A percentile compares a stretch with the other conserved stretches of the same genome.
phyloP scores from a whole-genome alignment of 2,797 vertebrate genomes.

The Australoheros facetus region DNA sequence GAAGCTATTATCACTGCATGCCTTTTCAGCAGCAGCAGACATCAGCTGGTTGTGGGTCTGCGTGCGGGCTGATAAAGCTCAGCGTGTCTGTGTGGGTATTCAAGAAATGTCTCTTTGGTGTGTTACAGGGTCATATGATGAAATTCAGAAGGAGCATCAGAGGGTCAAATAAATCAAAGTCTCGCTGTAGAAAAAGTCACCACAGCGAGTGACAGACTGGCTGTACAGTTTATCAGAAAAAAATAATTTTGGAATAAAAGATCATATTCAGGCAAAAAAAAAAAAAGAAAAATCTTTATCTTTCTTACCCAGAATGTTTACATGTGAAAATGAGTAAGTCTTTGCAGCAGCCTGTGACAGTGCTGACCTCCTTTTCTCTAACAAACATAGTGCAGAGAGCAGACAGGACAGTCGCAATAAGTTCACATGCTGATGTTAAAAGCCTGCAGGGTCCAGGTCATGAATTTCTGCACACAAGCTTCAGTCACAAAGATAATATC shows the following conservation, averaged over 20 bases:
- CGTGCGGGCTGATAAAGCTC: conserved; percentile 26
- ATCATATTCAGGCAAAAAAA: neutral
- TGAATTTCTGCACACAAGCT: conserved; percentile 31
- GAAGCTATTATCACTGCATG: neutral
- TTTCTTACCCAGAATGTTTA: neutral
- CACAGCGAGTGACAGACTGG: neutral
- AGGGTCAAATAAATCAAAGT: neutral
- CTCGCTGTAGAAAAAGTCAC: neutral
- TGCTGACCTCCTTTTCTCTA: conserved; percentile 44
- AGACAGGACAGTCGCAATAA: conserved; percentile 32
- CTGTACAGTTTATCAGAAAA: neutral
- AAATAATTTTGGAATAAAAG: neutral
- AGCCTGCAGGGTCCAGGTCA: conserved; percentile 10
- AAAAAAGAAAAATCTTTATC: neutral
- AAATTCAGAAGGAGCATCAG: conserved; percentile 32
- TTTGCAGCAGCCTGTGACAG: conserved; percentile 30
- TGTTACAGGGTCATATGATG: conserved; percentile 43
- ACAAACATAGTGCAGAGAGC: conserved; percentile 5
- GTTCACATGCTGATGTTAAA: conserved; percentile 47
- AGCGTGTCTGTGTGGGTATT: conserved; percentile 55
- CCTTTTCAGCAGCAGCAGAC: conserved; percentile 5
- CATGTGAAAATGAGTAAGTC: neutral
- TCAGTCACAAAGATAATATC: neutral
- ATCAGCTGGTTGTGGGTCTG: conserved; percentile 15
- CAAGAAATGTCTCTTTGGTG: conserved; percentile 53